Base-by-base conservation (phyloP, 1,140 invertebrate species). In the Heterodera schachtii region DNA sequence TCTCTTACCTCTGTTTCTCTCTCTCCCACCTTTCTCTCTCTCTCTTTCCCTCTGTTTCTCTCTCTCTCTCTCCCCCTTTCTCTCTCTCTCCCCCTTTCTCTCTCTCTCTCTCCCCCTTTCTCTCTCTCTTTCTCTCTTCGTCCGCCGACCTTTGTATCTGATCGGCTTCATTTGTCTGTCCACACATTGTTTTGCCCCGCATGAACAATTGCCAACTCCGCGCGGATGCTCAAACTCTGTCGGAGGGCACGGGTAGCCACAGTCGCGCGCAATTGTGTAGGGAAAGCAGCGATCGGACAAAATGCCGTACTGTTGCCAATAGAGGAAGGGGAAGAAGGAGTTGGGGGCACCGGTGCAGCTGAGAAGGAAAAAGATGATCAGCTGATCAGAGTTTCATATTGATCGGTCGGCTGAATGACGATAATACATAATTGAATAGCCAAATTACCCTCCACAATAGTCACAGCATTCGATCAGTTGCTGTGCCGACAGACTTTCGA, bases 311-410 rank as follows among this genome's bases (percentile, higher is more conserved):
- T 47, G 47, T 47, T 80, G 47, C 67, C 78, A 80, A 41, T 80
- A 81, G 9, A 81, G 41, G 69, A 81, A 81, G 3, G 80, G 80
- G 19, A 81, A 76, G 57, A 81, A 74, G 11, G 80, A 74, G 75
- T 81, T 74, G 41, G 64, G 64, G 8, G 80, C 73, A 9, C 80
- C 80, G 16, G 71, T 81, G 60, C 80, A 81, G 3, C 78, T 80
- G 49, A 78, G 47, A 78, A 43, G 21, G 31, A 43, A 46, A 4
- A 11, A 77, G 67, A 11, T 73, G 43, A n/a, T 52, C 46, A 31
- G 52, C 16, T 21, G 44, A 60, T 69, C 46, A 13, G 71, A 79
- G 74, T 43, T 1, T 9, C n/a, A 2, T 74, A 52, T 43, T 21
- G 73, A 8, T 8, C n/a, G 43, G 7, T 21, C n/a, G n/a, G 46